phyloP scores from a whole-genome alignment of 2,888 invertebrate species.

The Imbricaverruca yamaguchii region DNA sequence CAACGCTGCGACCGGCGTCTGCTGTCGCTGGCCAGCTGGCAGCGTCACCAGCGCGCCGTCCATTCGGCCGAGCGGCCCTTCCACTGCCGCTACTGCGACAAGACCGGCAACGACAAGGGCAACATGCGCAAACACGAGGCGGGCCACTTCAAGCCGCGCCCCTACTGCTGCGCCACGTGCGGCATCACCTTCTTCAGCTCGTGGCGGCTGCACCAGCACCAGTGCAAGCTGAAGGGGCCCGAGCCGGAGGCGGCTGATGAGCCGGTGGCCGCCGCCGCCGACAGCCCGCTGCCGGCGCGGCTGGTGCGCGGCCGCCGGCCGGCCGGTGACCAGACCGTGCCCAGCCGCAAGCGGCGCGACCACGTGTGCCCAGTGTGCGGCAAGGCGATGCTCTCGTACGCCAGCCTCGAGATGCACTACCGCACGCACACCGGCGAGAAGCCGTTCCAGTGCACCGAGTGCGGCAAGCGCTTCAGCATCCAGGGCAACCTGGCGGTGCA shows the following conservation, averaged over 20 bases:
- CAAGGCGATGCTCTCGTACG: conserved; percentile 20
- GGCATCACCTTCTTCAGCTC: conserved; percentile 86
- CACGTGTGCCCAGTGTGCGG: not conserved
- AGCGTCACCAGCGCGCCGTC: not conserved
- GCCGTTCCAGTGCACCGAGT: conserved; percentile 16
- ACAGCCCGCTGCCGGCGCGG: conserved; percentile 36
- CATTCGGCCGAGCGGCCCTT: not conserved
- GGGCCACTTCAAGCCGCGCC: not conserved
- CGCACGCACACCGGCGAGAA: conserved; percentile 25
- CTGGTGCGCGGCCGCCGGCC: conserved; percentile 40
- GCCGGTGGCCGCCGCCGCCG: not conserved
- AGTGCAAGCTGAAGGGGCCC: not conserved
- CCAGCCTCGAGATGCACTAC: conserved; percentile 27
- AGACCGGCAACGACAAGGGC: conserved; percentile 2
- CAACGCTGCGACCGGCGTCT: not conserved
- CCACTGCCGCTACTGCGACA: conserved; percentile 5
- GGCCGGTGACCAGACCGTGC: conserved; percentile 8
- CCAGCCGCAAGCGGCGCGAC: conserved; percentile 18
- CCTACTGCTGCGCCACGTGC: conserved; percentile 77
- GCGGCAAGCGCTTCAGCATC: conserved; percentile 17
- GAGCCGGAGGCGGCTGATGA: not conserved
- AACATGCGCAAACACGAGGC: conserved; percentile 11
- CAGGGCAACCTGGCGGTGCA: conserved; percentile 18
- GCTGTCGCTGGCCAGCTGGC: not conserved
- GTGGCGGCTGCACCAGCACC: conserved; percentile 86